phyloP scores from a whole-genome alignment of 2,797 vertebrate genomes.

The Pogonophryne albipinna region DNA sequence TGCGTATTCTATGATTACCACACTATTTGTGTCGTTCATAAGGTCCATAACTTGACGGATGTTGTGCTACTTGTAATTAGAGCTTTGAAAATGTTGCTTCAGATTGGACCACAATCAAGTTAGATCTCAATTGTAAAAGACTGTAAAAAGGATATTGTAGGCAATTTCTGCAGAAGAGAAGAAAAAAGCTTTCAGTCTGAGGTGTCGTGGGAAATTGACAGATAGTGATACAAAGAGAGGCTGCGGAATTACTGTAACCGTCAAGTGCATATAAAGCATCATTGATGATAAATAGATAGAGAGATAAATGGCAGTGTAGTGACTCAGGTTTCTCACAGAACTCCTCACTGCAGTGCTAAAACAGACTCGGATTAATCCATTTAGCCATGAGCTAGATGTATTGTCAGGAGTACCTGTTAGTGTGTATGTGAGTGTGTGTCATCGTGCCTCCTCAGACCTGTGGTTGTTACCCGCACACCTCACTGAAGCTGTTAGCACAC shows the following conservation, averaged over 20 bases:
- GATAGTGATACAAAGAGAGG: constrained; percentile 15
- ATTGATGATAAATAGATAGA: neutral
- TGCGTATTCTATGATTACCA: too few species aligned
- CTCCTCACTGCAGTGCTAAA: constrained; percentile 9
- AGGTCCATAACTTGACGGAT: too few species aligned
- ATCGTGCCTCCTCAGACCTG: neutral
- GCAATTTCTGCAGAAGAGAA: constrained; percentile 4
- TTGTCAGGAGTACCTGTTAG: neutral
- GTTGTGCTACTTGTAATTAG: too few species aligned
- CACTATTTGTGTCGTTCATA: too few species aligned
- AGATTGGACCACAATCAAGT: too few species aligned
- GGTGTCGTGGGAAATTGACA: constrained; percentile 22
- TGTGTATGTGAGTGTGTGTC: constrained; percentile 5
- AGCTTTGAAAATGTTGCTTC: too few species aligned
- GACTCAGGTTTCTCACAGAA: constrained; percentile 40
- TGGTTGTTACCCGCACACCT: constrained; percentile 1
- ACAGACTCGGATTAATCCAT: constrained; percentile 28
- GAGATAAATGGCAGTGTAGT: neutral
- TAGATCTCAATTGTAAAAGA: too few species aligned
- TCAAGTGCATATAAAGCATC: constrained; percentile 11
- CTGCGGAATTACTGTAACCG: constrained; percentile 10
- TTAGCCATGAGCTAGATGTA: neutral
- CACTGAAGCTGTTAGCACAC: constrained; percentile 4
- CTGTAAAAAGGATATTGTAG: neutral
- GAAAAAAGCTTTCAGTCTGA: constrained; percentile 11